Evolutionary conservation across 2,113 vertebrate species (phyloP), one percentile per base, ranked within the genome.

Genomic region (Atractosteus spatula): DNA sequence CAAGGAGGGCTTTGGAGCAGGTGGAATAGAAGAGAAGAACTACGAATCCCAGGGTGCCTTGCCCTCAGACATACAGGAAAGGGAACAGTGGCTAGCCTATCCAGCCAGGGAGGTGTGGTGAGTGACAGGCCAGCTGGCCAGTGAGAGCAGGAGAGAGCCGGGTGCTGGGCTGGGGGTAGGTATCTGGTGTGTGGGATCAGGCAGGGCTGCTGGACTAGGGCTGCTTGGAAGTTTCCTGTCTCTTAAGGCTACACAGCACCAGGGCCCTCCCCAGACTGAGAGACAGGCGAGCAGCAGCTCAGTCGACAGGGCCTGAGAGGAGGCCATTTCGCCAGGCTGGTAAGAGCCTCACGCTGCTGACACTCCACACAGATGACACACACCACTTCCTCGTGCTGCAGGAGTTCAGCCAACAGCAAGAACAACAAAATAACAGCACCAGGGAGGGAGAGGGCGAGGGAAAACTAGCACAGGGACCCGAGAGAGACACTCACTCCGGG

Each of bases 151-250:
- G 79, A 41, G 69, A 61, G 67, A 43, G 55, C 69, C 57, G 69
- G 69, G 17, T 41, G 66, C 45, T 17, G 71, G 71, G 62, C 67
- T 71, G 77, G 74, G 78, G 81, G 85, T 86, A 86, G 87, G 90
- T 88, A 86, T 89, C 84, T 92, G 89, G 85, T 89, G 89, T 91
- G 89, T 91, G 89, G 90, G 89, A 90, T 91, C 88, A 91, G 89
- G 91, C 91, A 92, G 87, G 91, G 90, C 89, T 88, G 91, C 85
- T 91, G 78, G 86, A 89, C 89, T 83, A 87, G 87, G 88, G 89
- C 90, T 80, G 89, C 85, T 91, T 72, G 81, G 85, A 92, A 89
- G 91, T 92, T 92, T 92, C 88, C 89, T 83, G 87, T 82, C 84
- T 90, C 87, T 80, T 87, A 83, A 83, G 81, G 86, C 84, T 86